Percentiles rank a stretch among this genome's conserved stretches.
Evolutionary conservation across 1,140 invertebrate species (phyloP).

Genomic region (Papilio xuthus): DNA sequence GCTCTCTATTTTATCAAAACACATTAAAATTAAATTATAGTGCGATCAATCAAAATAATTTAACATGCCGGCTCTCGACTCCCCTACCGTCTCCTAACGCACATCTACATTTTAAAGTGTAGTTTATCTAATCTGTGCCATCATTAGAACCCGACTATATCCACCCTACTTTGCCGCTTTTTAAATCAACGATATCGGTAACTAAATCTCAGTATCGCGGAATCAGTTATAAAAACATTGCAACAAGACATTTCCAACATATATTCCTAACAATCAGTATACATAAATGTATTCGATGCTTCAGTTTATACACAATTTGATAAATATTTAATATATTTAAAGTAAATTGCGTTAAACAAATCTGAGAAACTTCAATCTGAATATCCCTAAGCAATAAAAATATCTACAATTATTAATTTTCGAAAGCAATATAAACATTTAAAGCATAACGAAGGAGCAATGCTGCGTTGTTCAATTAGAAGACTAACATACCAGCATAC

Average conservation of each 20-base stretch:
- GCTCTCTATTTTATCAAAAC: slow-evolving; percentile 65
- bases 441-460: not conserved
- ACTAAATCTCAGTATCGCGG: not conserved
- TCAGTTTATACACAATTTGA: not conserved
- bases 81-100: slow-evolving; percentile 47
- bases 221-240: not conserved
- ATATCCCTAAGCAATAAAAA: not conserved
- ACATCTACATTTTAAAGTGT: slow-evolving; percentile 67
- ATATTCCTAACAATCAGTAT: not conserved
- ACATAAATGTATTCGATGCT: not conserved
- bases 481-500: not conserved
- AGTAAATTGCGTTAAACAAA: no score
- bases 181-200: not conserved
- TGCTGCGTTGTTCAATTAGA: no score
- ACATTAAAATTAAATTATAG: slow-evolving; percentile 76
- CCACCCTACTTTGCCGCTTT: slow-evolving; percentile 6
- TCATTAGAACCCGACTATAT: slow-evolving; percentile 46
- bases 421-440: not conserved
- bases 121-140: slow-evolving; percentile 65
- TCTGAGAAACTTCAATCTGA: no score
- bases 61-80: slow-evolving; percentile 60
- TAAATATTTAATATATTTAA: no score
- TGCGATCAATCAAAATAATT: slow-evolving; percentile 75
- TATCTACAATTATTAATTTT: not conserved
- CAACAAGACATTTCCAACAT: not conserved